Evolutionary conservation across 2,888 invertebrate species (phyloP), one percentile per base, ranked within the genome.

Genomic region (Oegoconia quadripuncta): DNA sequence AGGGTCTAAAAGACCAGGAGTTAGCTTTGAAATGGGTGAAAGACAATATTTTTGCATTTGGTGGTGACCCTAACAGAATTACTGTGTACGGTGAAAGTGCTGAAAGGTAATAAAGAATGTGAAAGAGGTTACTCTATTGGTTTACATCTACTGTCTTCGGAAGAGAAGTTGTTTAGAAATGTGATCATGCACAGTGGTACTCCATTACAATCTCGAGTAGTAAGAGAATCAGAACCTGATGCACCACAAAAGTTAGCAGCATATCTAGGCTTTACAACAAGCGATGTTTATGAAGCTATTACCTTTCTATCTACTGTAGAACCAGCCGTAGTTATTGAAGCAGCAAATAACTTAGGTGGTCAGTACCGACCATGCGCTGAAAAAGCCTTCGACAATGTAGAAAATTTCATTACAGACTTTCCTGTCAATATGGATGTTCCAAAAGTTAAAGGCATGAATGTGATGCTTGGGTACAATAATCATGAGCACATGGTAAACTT

Each of bases 161-260:
- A 58, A 26, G 61, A 70, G 33, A 57, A 44, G 14, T 17, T 70
- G 3, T 77, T 61, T 41, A 52, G 65, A 29, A 61, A 64, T 42
- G 62, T 55, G n/a, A 74, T 76, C 4, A 30, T 72, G 8, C 64
- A 74, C 42, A 74, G 71, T 41, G 74, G 70, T 1, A 64, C 56
- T 12, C 46, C 66, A 13, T 31, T 65, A 15, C 50, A 57, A 9
- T 42, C 52, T 3, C 59, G 59, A 7, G 50, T 62, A 4, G 40
- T 64, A 3, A 36, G 37, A 2, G 57, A 64, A 41, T 58, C 67
- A 3, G 59, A 66, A 23, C 58, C 46, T 45, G 40, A 47, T 9
- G 59, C 56, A 30, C 57, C 69, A 13, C 35, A 70, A 1, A 56
- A 51, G 42, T 41, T 78, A 18, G 72, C 75, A 3, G 41, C 59